Evolutionary conservation across 2,888 invertebrate genomes (phyloP), one percentile per base, ranked within the genome.

Genomic region (Anticlea derivata): DNA sequence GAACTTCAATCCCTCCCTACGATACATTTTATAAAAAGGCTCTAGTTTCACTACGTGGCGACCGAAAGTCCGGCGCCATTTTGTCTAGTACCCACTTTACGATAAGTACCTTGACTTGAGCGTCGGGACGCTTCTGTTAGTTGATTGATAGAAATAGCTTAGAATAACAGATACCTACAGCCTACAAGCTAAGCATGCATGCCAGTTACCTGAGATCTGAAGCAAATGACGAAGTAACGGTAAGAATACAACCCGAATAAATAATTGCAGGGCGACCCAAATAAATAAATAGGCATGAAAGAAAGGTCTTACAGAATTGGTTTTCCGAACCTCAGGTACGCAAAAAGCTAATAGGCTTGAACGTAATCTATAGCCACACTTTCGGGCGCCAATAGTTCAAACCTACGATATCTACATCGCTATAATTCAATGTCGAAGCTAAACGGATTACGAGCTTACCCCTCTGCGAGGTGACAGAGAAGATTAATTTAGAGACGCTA

Each of bases 391-490:
- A 44, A 52, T 34, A 23, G 29, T 10, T 41, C 38, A 46, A 23
- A 37, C 47, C 34, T 35, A 26, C 26, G 29, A 48, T 48, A 52
- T 29, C 27, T 29, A 38, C 34, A 44, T 34, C 30, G 29, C 11
- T 48, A 48, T 53, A 39, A 44, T 44, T 53, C 33, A 35, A 48
- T 48, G 39, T 35, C 48, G 8, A 33, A n/a, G 43, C 34, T 49
- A 48, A 53, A 34, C 44, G 48, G 53, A 23, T 53, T 48, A 53
- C 12, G 13, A 11, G 43, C 34, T 48, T 48, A 53, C 10, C 46
- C 40, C n/a, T 35, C 12, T 12, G 30, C 39, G 30, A 45, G 53
- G 39, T 35, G 48, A 37, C 35, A 24, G 30, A 41, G 37, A 41
- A 51, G 27, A 41, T 46, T 43, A 43, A 43, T 31, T 43, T 22